Conservation (phyloP, 2,113 vertebrate genomes). For the Myrmecobius fasciatus region DNA sequence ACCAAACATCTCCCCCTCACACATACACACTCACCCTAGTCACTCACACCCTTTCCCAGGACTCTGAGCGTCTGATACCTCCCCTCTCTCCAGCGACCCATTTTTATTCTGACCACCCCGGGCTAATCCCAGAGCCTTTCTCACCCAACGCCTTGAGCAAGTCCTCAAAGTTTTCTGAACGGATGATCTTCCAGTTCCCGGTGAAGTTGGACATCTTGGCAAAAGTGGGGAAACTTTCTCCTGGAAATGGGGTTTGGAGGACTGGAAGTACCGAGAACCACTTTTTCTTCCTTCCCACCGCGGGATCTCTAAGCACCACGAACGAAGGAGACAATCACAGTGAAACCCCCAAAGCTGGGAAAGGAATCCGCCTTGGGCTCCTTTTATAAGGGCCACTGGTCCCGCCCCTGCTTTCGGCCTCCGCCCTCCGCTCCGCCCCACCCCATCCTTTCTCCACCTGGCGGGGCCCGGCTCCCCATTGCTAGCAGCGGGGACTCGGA, state of each 20-base stretch:
- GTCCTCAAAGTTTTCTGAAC: conserved; percentile 95
- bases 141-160: conserved; percentile 92
- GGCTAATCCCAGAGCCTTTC: conserved; percentile 60
- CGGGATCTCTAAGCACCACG: neutral
- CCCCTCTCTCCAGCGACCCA: neutral
- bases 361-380: neutral
- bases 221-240: neutral
- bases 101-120: neutral
- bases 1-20: neutral
- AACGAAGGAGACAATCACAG: neutral
- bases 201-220: conserved; percentile 90
- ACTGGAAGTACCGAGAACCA: conserved; percentile 7
- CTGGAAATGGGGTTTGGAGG: neutral
- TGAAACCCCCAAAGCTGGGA: conserved; percentile 45
- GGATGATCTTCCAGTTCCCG: conserved; percentile 94
- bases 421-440: conserved; percentile 59
- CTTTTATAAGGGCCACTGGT: conserved; percentile 58
- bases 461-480: conserved; percentile 14
- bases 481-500: neutral
- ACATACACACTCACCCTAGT: neutral
- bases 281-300: neutral
- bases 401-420: conserved; percentile 51
- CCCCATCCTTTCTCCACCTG: conserved; percentile 56
- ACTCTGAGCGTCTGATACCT: neutral
- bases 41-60: neutral